A percentile compares a stretch with the other conserved stretches of the same genome.
Evolutionary conservation across 1,140 invertebrate species (phyloP).

Genomic region (Idris sp.): DNA sequence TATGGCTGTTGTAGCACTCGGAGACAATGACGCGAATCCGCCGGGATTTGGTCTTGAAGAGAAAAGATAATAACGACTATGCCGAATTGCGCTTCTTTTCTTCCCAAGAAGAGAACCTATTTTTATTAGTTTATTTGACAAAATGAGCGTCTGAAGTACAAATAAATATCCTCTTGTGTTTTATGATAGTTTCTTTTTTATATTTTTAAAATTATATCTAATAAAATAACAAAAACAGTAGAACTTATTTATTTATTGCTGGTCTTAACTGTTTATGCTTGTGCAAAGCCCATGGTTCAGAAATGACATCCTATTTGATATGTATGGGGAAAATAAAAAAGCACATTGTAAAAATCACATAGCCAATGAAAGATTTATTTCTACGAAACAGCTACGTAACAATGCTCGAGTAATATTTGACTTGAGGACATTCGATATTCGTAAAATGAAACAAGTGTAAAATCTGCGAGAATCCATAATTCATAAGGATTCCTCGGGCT

Average conservation of each 20-base stretch:
- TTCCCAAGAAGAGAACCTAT: conserved; percentile 33
- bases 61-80: conserved; percentile 53
- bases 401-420: conserved; percentile 49
- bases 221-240: too few relatives aligned
- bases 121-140: conserved; percentile 54
- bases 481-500: conserved; percentile 51
- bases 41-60: conserved; percentile 45
- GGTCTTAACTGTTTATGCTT: too few relatives aligned
- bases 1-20: conserved; percentile 45
- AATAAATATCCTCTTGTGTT: conserved; percentile 37
- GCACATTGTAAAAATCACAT: conserved; percentile 32
- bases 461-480: conserved; percentile 58
- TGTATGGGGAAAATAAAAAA: conserved; percentile 10
- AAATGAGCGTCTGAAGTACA: conserved; percentile 26
- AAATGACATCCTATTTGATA: conserved; percentile 29
- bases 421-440: conserved; percentile 47
- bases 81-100: conserved; percentile 51
- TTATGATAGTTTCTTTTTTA: conserved; percentile 6
- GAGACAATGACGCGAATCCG: conserved; percentile 56
- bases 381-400: conserved; percentile 35
- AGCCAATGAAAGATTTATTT: conserved; percentile 48
- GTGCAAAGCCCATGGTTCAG: too few relatives aligned
- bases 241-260: too few relatives aligned
- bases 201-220: too few relatives aligned
- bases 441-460: conserved; percentile 58